Percentiles rank a stretch among this genome's conserved stretches.
Evolutionary conservation across 2,113 vertebrate genomes (phyloP).

Genomic region (Pachyramphus minor): DNA sequence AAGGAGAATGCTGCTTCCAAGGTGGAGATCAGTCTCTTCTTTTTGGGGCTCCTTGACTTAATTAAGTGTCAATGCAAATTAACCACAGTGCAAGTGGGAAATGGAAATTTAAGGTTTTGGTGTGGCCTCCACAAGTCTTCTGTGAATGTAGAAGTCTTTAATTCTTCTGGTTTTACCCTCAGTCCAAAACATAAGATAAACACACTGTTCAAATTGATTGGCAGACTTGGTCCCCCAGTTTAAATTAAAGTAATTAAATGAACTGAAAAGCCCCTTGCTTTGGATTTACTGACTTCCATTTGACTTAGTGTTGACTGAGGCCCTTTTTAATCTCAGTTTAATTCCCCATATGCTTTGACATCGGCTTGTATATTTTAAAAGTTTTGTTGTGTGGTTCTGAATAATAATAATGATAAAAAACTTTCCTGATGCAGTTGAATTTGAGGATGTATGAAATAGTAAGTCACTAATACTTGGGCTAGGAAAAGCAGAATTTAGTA

Average conservation of each 20-base stretch:
- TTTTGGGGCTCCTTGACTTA: background rate
- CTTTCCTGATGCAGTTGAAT: background rate
- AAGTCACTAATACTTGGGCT: background rate
- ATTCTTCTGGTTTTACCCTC: background rate
- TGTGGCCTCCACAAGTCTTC: background rate
- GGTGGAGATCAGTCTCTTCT: background rate
- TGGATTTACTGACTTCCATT: background rate
- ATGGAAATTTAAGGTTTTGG: background rate
- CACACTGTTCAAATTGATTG: background rate
- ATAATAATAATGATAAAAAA: background rate
- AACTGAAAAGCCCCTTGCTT: background rate
- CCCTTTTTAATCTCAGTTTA: background rate
- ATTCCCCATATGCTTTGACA: background rate
- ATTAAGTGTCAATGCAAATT: background rate
- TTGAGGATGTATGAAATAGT: background rate
- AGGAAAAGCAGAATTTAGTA: background rate
- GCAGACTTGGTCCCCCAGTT: background rate
- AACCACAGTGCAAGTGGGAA: background rate
- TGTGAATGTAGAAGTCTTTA: background rate
- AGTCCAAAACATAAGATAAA: background rate
- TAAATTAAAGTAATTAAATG: constrained; percentile 16
- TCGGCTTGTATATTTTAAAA: background rate
- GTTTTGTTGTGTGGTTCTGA: background rate
- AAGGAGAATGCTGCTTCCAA: background rate
- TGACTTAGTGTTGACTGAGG: background rate